phyloP scores from a whole-genome alignment of 2,797 vertebrate species.

The Helostoma temminkii region DNA sequence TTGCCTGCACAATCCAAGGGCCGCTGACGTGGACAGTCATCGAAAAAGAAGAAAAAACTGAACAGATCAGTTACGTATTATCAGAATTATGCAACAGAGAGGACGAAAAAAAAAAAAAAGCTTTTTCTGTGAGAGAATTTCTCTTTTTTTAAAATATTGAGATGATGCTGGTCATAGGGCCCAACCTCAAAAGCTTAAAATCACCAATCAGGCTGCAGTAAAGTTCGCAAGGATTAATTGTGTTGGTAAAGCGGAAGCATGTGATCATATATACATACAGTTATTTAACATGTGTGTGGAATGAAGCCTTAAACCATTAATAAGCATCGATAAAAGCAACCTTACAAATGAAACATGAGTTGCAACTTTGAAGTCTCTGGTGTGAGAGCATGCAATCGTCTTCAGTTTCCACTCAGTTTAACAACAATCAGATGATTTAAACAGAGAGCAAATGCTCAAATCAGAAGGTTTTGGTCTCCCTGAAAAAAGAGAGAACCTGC shows the following conservation, averaged over 20 bases:
- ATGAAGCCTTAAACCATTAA: slow-evolving; percentile 42
- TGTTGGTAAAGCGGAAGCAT: slow-evolving; percentile 61
- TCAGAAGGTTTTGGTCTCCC: slow-evolving; percentile 30
- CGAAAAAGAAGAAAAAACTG: slow-evolving; percentile 39
- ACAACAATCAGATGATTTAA: slow-evolving; percentile 37
- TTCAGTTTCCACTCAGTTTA: slow-evolving; percentile 18
- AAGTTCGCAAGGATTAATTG: slow-evolving; percentile 50
- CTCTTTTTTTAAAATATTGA: slow-evolving; percentile 26
- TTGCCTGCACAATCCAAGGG: slow-evolving; percentile 71
- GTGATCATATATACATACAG: slow-evolving; percentile 64
- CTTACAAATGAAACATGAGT: slow-evolving; percentile 30
- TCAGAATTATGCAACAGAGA: slow-evolving; percentile 51
- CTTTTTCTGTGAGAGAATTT: slow-evolving; percentile 26
- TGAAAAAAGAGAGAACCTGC: slow-evolving; percentile 21
- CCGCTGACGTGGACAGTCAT: slow-evolving; percentile 53
- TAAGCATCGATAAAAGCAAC: slow-evolving; percentile 42
- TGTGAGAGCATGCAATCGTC: slow-evolving; percentile 25
- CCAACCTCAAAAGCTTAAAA: slow-evolving; percentile 23
- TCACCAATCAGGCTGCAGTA: slow-evolving; percentile 35
- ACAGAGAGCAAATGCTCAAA: slow-evolving; percentile 32
- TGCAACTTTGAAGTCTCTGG: slow-evolving; percentile 46
- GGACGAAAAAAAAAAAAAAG: slow-evolving; percentile 35
- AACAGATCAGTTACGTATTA: slow-evolving; percentile 51
- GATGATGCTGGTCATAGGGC: slow-evolving; percentile 35
- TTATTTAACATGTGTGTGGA: slow-evolving; percentile 49